A percentile compares a stretch with the other conserved stretches of the same genome.
phyloP scores from a whole-genome alignment of 2,888 invertebrate species.

The Tiliacea citrago region DNA sequence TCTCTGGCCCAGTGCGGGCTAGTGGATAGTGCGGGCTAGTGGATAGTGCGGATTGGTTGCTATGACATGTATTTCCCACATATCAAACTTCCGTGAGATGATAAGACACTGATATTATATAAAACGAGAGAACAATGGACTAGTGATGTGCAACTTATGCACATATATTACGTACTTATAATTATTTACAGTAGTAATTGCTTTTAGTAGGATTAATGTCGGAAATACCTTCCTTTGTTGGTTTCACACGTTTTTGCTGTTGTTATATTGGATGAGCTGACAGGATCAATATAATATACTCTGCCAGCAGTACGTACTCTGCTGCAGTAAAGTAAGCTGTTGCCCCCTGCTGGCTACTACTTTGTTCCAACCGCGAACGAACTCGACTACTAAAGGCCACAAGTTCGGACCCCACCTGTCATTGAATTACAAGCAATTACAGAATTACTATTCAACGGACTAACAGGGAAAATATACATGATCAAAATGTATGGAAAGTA shows the following conservation, averaged over 20 bases:
- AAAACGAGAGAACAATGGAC: conserved; percentile 39
- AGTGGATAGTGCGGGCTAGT: not conserved
- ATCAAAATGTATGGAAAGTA: not conserved
- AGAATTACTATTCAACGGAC: not conserved
- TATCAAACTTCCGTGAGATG: conserved; percentile 34
- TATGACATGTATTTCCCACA: conserved; percentile 19
- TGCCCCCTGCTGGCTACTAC: not conserved
- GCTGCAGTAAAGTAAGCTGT: not conserved
- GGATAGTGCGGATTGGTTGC: not conserved
- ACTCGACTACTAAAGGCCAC: not conserved
- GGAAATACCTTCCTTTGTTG: conserved; percentile 1
- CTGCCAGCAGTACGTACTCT: no score
- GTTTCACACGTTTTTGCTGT: not conserved
- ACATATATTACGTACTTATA: not conserved
- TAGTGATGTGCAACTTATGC: conserved; percentile 16
- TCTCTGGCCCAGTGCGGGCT: not conserved
- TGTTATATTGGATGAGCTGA: not conserved
- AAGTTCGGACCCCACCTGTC: not conserved
- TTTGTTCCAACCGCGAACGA: not conserved
- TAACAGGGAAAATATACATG: not conserved
- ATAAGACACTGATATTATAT: conserved; percentile 25
- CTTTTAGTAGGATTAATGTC: not conserved
- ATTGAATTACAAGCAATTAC: not conserved
- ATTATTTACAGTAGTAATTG: no score
- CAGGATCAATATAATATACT: not conserved